A percentile compares a stretch with the other conserved stretches of the same genome.
Conservation (phyloP, 1,140 invertebrate genomes). For the Macrocentrus cingulum region DNA sequence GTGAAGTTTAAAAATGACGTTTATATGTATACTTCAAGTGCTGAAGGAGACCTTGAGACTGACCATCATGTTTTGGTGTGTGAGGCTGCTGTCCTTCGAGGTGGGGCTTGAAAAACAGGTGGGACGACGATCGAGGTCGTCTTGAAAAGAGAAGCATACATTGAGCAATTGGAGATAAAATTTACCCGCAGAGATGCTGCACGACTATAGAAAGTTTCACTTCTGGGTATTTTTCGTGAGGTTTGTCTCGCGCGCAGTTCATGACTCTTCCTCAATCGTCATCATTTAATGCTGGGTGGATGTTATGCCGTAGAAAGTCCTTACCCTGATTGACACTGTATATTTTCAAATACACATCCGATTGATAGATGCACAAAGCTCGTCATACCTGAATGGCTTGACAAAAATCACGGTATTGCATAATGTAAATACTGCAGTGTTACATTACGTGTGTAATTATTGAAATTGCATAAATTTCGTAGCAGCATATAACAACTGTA, state of each 20-base stretch:
- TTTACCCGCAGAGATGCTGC: conserved; percentile 8
- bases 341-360: too few species aligned
- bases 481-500: too few species aligned
- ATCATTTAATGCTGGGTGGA: not conserved
- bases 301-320: conserved; percentile 14
- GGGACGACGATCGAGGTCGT: not conserved
- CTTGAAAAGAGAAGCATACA: not conserved
- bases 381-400: too few species aligned
- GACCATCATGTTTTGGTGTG: not conserved
- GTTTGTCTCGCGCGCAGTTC: not conserved
- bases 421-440: too few species aligned
- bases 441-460: too few species aligned
- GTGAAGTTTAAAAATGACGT: not conserved
- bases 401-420: too few species aligned
- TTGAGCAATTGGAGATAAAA: conserved; percentile 5
- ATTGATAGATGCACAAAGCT: too few species aligned
- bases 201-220: conserved; percentile 13
- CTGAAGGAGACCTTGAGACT: conserved; percentile 12
- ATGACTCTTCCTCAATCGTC: not conserved
- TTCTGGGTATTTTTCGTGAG: not conserved
- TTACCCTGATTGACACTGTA: too few species aligned
- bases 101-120: not conserved
- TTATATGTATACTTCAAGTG: not conserved
- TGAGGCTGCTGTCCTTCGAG: not conserved
- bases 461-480: too few species aligned